Evolutionary conservation across 2,797 vertebrate genomes (phyloP).

Genomic region (Fundulus diaphanus): DNA sequence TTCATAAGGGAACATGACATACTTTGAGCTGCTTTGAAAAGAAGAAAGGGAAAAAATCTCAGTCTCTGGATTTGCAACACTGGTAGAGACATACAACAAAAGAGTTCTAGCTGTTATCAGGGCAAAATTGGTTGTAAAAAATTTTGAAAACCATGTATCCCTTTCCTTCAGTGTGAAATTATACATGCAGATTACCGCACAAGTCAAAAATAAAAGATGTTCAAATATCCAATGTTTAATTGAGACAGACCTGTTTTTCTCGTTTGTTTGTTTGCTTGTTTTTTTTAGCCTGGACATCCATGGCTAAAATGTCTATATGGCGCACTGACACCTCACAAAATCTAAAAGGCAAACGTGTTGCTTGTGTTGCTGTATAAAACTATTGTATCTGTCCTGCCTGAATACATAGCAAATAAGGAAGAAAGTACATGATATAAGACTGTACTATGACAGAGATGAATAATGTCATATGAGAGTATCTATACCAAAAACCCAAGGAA

Average conservation of each 20-base stretch:
- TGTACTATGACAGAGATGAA: background rate
- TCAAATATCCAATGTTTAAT: background rate
- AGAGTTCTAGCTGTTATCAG: background rate
- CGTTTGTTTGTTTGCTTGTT: background rate
- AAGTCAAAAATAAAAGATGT: background rate
- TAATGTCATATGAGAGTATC: background rate
- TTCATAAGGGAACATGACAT: background rate
- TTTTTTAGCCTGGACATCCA: constrained; percentile 4
- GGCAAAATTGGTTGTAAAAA: background rate
- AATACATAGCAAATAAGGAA: background rate
- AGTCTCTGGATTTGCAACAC: background rate
- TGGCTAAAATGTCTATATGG: constrained; percentile 4
- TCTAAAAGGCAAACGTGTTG: background rate
- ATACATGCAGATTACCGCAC: background rate
- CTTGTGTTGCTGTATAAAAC: background rate
- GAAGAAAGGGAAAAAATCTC: background rate
- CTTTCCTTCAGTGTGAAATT: background rate
- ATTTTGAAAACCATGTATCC: background rate
- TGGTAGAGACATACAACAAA: background rate
- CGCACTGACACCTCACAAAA: background rate
- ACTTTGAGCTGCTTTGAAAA: background rate
- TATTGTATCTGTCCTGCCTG: background rate
- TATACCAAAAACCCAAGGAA: background rate
- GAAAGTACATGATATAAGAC: background rate
- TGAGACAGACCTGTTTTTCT: background rate